Evolutionary conservation across 2,113 vertebrate species (phyloP), one percentile per base, ranked within the genome.

Genomic region (Poeciliopsis occidentalis): DNA sequence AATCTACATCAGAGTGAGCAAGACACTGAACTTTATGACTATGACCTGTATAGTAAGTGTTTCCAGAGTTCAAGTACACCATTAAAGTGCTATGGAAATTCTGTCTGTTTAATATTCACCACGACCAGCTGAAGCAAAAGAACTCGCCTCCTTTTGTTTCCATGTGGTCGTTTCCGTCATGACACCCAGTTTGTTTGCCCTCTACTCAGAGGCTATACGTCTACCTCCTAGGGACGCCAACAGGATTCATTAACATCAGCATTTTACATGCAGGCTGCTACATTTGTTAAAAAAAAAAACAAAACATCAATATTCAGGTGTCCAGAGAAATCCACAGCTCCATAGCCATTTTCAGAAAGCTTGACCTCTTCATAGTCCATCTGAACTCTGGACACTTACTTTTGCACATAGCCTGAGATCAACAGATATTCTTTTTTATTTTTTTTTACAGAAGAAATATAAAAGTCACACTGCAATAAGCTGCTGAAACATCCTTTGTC

Each of bases 281-380:
- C 32, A 37, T 83, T 83, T 69, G 34, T 26, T 57, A 17, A 8
- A 34, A 12, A 26, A 41, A 62, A 67, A 34, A 22, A n/a, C n/a
- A n/a, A n/a, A n/a, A n/a, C n/a, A n/a, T n/a, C 8, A 1, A 57
- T 51, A 65, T 65, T 70, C 65, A 75, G 67, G 74, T 60, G 47
- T 41, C 10, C 30, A 54, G 66, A 84, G 61, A 85, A 82, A 87
- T 84, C 86, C 75, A 68, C 60, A 71, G 70, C 83, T 76, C 73
- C 15, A 67, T 61, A 74, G 69, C 73, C 87, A 71, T 76, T 88
- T 87, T 81, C 86, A 87, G 76, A 79, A 70, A 65, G 73, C 72
- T 89, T 86, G 88, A 88, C 84, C 75, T 63, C 71, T 13, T 68
- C 64, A 61, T 88, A 88, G 87, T 89, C 89, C 71, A 51, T 17